A percentile compares a stretch with the other conserved stretches of the same genome.
Conservation (phyloP, 1,140 invertebrate genomes). For the Sitophilus oryzae region DNA sequence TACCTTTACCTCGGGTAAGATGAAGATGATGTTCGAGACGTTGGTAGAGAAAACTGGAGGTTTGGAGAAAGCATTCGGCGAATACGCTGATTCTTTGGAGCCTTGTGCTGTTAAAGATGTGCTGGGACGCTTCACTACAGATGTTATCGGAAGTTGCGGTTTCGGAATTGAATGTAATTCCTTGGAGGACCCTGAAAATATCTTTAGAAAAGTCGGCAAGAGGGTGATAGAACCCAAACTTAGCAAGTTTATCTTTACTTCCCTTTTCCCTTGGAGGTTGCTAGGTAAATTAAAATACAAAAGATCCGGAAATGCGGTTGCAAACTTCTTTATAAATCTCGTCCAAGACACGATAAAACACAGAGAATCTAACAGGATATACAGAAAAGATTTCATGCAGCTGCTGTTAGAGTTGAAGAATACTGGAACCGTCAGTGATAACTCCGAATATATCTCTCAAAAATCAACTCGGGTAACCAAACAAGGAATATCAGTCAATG, state of each 20-base stretch:
- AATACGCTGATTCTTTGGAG: neutral
- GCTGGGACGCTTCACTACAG: slow-evolving; percentile 55
- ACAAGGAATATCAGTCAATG: slow-evolving; percentile 17
- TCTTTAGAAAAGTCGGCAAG: slow-evolving; percentile 42
- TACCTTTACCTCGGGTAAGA: slow-evolving; percentile 45
- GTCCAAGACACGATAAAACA: slow-evolving; percentile 45
- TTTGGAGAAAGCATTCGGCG: neutral
- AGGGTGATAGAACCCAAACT: neutral
- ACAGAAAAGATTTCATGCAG: slow-evolving; percentile 49
- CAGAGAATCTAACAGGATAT: slow-evolving; percentile 43
- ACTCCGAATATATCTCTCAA: too few species aligned
- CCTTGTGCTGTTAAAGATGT: slow-evolving; percentile 30
- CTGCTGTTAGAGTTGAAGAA: slow-evolving; percentile 39
- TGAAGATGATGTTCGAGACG: slow-evolving; percentile 3
- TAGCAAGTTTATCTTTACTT: neutral
- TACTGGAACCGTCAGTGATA: too few species aligned
- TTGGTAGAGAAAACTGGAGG: neutral
- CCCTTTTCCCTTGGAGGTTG: neutral
- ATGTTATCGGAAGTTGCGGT: slow-evolving; percentile 56
- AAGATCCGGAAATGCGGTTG: slow-evolving; percentile 15
- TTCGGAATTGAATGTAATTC: slow-evolving; percentile 57
- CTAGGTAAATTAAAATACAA: neutral
- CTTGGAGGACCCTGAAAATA: slow-evolving; percentile 47
- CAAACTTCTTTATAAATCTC: slow-evolving; percentile 44
- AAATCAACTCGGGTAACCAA: too few species aligned